Base-by-base conservation (phyloP, 2,888 invertebrate species). In the Schizotus pectinicornis region DNA sequence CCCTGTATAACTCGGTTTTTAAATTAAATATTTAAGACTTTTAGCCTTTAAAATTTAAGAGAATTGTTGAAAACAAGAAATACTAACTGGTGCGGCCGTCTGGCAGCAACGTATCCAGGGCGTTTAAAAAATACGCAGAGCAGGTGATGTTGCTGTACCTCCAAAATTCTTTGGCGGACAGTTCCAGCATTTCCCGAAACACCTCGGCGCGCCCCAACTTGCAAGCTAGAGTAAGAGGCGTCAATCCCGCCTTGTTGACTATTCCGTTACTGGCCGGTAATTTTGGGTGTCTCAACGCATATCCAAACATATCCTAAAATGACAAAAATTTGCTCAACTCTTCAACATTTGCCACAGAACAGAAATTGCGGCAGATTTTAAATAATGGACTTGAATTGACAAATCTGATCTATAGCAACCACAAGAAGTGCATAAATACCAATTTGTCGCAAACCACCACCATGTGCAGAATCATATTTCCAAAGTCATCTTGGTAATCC, bases 381-480 rank as follows among this genome's bases (percentile, higher is more conserved):
- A n/a, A n/a, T n/a, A n/a, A n/a, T n/a, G n/a, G n/a, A n/a, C n/a
- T n/a, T n/a, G n/a, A n/a, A n/a, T n/a, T n/a, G n/a, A n/a, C n/a
- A n/a, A n/a, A n/a, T n/a, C n/a, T n/a, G n/a, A n/a, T n/a, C n/a
- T n/a, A n/a, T n/a, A n/a, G n/a, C n/a, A n/a, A n/a, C n/a, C n/a
- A n/a, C n/a, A n/a, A 22, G 22, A 22, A 22, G 22, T 2, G 22
- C 22, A 3, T 22, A 74, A 82, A 81, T 80, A 96, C 97, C 84
- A 95, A 81, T 81, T 98, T 97, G 81, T 98, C 96, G 75, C 95
- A 92, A 59, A 99, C 97, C 35, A 99, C 98, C 34, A 98, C 95
- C 96, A 99, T 98, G 77, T 99, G 99, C n/a, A 99, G 84, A 63
- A 98, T 95, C 88, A 96, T 98, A 77, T 99, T 99, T 7, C 99